Percentiles rank a stretch among this genome's conserved stretches.
These are phyloP conservation scores for Malurus elegans DNA, from an alignment of 2,113 vertebrate species.

Conservation along the genomic window DNA sequence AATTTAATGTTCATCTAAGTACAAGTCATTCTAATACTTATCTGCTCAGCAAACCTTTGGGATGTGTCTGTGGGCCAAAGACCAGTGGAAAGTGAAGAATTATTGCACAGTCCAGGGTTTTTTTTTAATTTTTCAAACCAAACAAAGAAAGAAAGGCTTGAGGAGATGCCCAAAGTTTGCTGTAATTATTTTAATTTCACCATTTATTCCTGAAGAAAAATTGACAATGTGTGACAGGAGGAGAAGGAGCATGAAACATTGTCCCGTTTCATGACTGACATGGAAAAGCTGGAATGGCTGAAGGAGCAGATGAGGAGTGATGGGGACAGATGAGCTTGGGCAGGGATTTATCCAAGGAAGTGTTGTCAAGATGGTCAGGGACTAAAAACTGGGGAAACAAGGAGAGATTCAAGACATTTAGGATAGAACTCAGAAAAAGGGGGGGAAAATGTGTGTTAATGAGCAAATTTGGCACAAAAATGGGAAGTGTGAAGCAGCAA, in stretches of 20 bases:
- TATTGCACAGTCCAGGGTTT: slow-evolving; percentile 52
- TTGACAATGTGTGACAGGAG: fast-evolving
- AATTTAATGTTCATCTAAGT: slow-evolving; percentile 77
- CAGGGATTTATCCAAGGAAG: background rate
- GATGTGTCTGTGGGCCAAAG: slow-evolving; percentile 46
- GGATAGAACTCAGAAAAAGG: background rate
- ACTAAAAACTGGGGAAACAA: background rate
- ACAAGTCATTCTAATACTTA: slow-evolving; percentile 60
- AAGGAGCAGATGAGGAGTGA: background rate
- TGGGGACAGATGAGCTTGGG: background rate
- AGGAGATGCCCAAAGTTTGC: background rate
- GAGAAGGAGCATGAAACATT: background rate
- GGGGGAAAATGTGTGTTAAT: background rate
- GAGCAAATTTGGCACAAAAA: background rate
- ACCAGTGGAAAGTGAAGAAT: background rate
- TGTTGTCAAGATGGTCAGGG: background rate
- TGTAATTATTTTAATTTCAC: background rate
- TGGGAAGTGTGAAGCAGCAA: background rate
- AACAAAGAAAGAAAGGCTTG: background rate
- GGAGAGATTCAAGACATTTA: background rate
- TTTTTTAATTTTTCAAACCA: background rate
- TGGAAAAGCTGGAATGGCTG: background rate
- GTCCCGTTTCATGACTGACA: background rate
- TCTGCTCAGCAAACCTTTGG: slow-evolving; percentile 57
- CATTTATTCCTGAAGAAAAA: background rate